Evolutionary conservation across 37 sponge, comb jelly and placozoan species (phyloP).

Genomic region (Axinella damicornis): DNA sequence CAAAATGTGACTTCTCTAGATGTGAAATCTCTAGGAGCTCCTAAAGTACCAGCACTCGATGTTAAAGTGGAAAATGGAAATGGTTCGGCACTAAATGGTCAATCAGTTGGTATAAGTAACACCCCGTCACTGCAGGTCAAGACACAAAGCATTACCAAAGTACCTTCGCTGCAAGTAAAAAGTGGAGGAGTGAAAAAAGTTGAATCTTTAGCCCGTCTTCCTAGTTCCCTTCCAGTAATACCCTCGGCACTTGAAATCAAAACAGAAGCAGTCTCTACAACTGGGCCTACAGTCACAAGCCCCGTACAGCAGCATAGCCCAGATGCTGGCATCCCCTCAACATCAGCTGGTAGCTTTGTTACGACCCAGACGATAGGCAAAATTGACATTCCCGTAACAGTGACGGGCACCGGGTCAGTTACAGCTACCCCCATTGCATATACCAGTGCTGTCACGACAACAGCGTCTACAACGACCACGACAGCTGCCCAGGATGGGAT

Average conservation of each 20-base stretch:
- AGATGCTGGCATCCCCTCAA: neutral
- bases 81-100: neutral
- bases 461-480: constrained; percentile 44
- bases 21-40: neutral
- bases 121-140: constrained; percentile 36
- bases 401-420: constrained; percentile 62
- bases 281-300: constrained; percentile 16
- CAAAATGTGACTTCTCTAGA: constrained; percentile 1
- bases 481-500: neutral
- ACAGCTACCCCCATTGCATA: constrained; percentile 68
- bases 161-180: constrained; percentile 4
- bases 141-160: constrained; percentile 40
- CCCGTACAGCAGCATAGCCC: neutral
- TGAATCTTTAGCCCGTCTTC: no score
- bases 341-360: neutral
- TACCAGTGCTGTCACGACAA: constrained; percentile 67
- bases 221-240: no score
- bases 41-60: neutral
- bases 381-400: neutral
- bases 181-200: neutral
- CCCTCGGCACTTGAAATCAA: constrained; percentile 21
- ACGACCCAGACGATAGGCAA: constrained; percentile 44
- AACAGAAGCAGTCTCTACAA: constrained; percentile 38
- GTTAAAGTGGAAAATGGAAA: neutral
- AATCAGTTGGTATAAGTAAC: constrained; percentile 1